A percentile compares a stretch with the other conserved stretches of the same genome.
phyloP scores from a whole-genome alignment of 2,113 vertebrate species.

The Periophthalmodon schlosseri region DNA sequence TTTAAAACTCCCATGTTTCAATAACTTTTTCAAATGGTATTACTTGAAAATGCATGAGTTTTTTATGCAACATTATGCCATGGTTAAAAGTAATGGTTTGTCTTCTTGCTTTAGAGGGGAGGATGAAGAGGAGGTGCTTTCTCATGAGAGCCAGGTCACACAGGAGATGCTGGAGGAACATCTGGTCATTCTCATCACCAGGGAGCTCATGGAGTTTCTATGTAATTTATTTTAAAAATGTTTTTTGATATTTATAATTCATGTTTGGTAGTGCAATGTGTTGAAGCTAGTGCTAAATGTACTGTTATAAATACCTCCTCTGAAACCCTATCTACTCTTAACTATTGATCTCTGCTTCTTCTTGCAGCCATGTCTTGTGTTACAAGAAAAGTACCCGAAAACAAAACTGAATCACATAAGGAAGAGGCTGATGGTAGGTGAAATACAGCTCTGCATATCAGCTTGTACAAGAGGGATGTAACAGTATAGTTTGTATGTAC shows the following conservation, averaged over 20 bases:
- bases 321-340: neutral
- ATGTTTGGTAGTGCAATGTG: neutral
- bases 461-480: neutral
- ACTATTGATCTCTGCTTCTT: constrained; percentile 7
- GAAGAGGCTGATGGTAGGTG: constrained; percentile 86
- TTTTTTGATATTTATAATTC: neutral
- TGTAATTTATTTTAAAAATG: constrained; percentile 83
- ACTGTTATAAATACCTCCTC: neutral
- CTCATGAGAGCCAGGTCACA: constrained; percentile 89
- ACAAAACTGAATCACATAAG: constrained; percentile 58
- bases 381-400: constrained; percentile 84
- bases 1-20: too few relatives aligned
- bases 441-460: neutral
- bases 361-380: constrained; percentile 87
- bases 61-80: too few relatives aligned
- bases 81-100: neutral
- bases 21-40: too few relatives aligned
- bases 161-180: constrained; percentile 96
- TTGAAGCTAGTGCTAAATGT: neutral
- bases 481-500: too few relatives aligned
- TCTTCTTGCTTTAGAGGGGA: constrained; percentile 57
- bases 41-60: too few relatives aligned
- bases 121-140: constrained; percentile 78
- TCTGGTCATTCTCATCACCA: constrained; percentile 87
- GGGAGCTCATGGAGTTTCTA: constrained; percentile 94